phyloP scores from a whole-genome alignment of 2,113 vertebrate species.

The Girardinichthys multiradiatus region DNA sequence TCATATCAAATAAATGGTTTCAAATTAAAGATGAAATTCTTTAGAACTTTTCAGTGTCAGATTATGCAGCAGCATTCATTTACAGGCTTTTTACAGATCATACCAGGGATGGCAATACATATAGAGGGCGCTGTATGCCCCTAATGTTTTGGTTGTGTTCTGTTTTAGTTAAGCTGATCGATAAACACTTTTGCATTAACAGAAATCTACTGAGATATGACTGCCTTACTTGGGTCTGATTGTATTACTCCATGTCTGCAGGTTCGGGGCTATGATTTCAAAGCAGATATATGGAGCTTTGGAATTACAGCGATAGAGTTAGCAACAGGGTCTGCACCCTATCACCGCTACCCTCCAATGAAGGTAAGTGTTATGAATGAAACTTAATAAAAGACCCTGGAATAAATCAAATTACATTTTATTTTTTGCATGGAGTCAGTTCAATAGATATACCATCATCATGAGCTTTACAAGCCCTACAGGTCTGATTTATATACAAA shows the following conservation, averaged over 20 bases:
- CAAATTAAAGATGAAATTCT: too few species aligned
- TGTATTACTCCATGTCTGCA: slow-evolving; percentile 52
- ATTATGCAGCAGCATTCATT: too few species aligned
- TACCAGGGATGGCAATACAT: not conserved
- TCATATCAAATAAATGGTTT: too few species aligned
- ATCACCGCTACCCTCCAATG: slow-evolving; percentile 99
- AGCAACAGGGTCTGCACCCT: slow-evolving; percentile 96
- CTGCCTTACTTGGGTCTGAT: not conserved
- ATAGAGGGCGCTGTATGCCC: not conserved
- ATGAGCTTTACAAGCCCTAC: not conserved
- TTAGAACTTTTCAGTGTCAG: too few species aligned
- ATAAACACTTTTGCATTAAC: not conserved
- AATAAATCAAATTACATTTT: not conserved
- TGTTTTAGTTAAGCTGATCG: not conserved
- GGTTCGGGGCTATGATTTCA: slow-evolving; percentile 99
- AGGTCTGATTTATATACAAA: not conserved
- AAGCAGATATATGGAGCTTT: slow-evolving; percentile 99
- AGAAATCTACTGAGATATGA: not conserved
- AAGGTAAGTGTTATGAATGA: slow-evolving; percentile 83
- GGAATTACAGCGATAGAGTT: slow-evolving; percentile 98
- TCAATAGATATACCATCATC: not conserved
- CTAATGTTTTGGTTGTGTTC: not conserved
- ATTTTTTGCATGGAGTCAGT: not conserved
- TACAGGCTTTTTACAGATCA: not conserved
- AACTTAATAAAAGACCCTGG: too few species aligned